A percentile compares a stretch with the other conserved stretches of the same genome.
Evolutionary conservation across 2,797 vertebrate species (phyloP).

Genomic region (Benthosema pterotum): DNA sequence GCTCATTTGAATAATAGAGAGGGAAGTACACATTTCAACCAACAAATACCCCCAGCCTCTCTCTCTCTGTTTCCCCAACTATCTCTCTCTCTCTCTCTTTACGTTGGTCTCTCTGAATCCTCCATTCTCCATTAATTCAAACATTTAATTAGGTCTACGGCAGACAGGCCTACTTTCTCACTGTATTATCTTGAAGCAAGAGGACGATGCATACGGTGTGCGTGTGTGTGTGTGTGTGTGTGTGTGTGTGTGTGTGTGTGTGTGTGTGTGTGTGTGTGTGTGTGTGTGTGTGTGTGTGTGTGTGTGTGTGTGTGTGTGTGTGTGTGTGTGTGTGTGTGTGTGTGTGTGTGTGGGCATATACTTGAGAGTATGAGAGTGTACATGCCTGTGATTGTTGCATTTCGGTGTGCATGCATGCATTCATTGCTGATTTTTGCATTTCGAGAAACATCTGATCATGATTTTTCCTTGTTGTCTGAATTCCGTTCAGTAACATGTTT

Average conservation of each 20-base stretch:
- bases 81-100: conserved; percentile 15
- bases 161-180: conserved; percentile 84
- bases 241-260: not conserved
- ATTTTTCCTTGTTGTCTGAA: too few relatives aligned
- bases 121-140: conserved; percentile 82
- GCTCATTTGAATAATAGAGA: conserved; percentile 76
- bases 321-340: not conserved
- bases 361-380: conserved; percentile 10
- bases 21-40: conserved; percentile 74
- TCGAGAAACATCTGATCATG: conserved; percentile 14
- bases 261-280: conserved; percentile 5
- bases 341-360: not conserved
- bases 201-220: conserved; percentile 43
- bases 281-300: conserved; percentile 9
- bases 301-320: conserved; percentile 28
- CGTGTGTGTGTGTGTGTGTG: conserved; percentile 22
- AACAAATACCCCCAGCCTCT: conserved; percentile 58
- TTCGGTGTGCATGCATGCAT: conserved; percentile 42
- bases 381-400: conserved; percentile 37
- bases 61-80: conserved; percentile 54
- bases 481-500: too few relatives aligned
- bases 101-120: conserved; percentile 64
- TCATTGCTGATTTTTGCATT: conserved; percentile 19
- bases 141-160: conserved; percentile 85
- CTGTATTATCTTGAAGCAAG: conserved; percentile 74